Base-by-base conservation (phyloP, 2,113 vertebrate genomes). In the Rana temporaria region DNA sequence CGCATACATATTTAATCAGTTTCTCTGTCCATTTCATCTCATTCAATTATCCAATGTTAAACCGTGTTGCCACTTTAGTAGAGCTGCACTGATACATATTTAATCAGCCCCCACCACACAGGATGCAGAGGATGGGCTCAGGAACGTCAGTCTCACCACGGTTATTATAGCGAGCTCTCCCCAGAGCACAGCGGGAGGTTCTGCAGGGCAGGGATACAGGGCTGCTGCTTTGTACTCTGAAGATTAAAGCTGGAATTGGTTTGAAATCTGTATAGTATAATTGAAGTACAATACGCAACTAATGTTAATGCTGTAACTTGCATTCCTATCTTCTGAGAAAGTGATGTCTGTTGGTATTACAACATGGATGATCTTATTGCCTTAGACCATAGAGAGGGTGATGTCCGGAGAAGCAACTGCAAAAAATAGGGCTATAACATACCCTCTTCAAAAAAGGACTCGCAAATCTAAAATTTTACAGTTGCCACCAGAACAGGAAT, bases 41-140 rank as follows among this genome's bases (percentile, higher is more conserved):
- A 67, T 82, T 74, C 70, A 74, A 82, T 82, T 82, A 75, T 66
- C 62, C 64, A 82, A 75, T 82, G 80, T 57, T 76, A 76, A 76
- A 48, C 73, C 73, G 5, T 48, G 56, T 63, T 76, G 73, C 57
- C 59, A 60, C 20, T 76, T 48, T 76, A 62, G 59, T 63, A 76
- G 18, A 63, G 73, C 34, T 63, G 63, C 32, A 24, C 57, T 48
- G 73, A 42, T 76, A 24, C 73, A 76, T 76, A 76, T 76, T 76
- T 76, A 76, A 76, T 76, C 57, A 76, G 57, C 57, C 63, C 42
- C 59, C 56, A 63, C 57, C 73, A 76, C 48, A 63, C 30, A 30
- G 57, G 60, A 76, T 34, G 57, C 65, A 34, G 16, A 73, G 56
- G 59, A 30, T 42, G n/a, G 32, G 32, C 72, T 75, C 34, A 63